These are phyloP conservation scores for Antitype chi DNA, from an alignment of 2,888 invertebrate genomes.

Conservation along the genomic window DNA sequence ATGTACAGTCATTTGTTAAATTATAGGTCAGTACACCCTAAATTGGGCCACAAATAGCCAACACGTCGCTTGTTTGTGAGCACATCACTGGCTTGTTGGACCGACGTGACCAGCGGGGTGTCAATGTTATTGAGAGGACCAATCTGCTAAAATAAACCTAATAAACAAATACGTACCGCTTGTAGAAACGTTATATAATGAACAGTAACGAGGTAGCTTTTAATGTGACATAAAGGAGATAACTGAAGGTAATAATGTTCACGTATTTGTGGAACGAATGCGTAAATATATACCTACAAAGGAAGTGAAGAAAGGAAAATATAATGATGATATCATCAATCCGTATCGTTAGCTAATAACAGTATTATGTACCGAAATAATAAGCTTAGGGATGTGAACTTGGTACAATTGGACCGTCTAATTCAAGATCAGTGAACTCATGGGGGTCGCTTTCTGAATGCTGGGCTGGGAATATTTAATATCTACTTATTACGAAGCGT, in stretches of 20 bases:
- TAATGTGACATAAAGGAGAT: constrained; percentile 46
- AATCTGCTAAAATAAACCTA: constrained; percentile 66
- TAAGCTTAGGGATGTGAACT: constrained; percentile 4
- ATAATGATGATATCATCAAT: constrained; percentile 1
- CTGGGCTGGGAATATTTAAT: neutral
- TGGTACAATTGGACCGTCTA: constrained; percentile 5
- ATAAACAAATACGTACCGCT: constrained; percentile 42
- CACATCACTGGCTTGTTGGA: constrained; percentile 65
- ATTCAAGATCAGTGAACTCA: constrained; percentile 44
- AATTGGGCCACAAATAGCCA: constrained; percentile 70
- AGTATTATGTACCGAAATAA: constrained; percentile 21
- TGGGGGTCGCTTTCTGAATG: neutral
- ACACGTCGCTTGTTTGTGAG: constrained; percentile 71
- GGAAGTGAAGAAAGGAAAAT: constrained; percentile 17
- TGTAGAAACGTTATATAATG: constrained; percentile 58
- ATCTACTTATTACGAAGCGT: too few relatives aligned
- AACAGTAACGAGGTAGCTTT: constrained; percentile 46
- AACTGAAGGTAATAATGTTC: constrained; percentile 28
- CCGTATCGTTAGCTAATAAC: constrained; percentile 23
- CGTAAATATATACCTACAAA: constrained; percentile 4
- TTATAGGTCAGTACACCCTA: constrained; percentile 64
- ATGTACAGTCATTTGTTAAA: constrained; percentile 55
- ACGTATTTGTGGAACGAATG: constrained; percentile 28
- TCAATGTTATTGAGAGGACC: constrained; percentile 55
- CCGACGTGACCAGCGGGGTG: constrained; percentile 68